A percentile compares a stretch with the other conserved stretches of the same genome.
Evolutionary conservation across 2,113 vertebrate species (phyloP).

Genomic region (Pheucticus melanocephalus): DNA sequence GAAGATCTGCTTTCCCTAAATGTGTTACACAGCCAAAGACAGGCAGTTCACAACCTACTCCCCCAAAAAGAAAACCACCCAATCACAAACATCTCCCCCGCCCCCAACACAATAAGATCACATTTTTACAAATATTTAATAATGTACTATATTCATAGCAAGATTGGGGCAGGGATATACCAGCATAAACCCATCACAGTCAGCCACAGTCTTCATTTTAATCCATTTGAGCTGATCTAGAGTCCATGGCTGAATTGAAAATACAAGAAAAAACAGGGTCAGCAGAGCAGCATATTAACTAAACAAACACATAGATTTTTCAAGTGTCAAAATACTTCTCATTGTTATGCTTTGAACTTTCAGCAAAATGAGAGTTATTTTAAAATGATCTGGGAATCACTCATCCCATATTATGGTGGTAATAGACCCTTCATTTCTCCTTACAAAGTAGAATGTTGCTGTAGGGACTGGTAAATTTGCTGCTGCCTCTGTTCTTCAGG

Average conservation of each 20-base stretch:
- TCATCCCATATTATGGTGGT: background rate
- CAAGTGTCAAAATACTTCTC: background rate
- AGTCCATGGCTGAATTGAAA: background rate
- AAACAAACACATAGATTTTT: background rate
- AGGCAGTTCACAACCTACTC: background rate
- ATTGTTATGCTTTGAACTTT: background rate
- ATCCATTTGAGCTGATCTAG: background rate
- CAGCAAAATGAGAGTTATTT: background rate
- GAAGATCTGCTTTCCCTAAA: background rate
- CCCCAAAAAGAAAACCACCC: background rate
- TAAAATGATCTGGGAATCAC: background rate
- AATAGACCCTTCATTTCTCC: conserved; percentile 6
- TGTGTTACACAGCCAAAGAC: background rate
- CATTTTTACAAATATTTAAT: background rate
- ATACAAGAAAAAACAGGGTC: background rate
- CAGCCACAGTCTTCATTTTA: background rate
- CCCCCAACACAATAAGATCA: background rate
- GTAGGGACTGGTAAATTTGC: background rate
- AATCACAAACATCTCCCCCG: background rate
- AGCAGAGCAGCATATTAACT: background rate
- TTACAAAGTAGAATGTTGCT: background rate
- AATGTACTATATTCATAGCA: background rate
- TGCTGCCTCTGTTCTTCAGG: background rate
- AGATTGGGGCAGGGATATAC: background rate
- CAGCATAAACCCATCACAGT: background rate